A percentile compares a stretch with the other conserved stretches of the same genome.
phyloP scores from a whole-genome alignment of 2,113 vertebrate genomes.

The Limanda limanda region DNA sequence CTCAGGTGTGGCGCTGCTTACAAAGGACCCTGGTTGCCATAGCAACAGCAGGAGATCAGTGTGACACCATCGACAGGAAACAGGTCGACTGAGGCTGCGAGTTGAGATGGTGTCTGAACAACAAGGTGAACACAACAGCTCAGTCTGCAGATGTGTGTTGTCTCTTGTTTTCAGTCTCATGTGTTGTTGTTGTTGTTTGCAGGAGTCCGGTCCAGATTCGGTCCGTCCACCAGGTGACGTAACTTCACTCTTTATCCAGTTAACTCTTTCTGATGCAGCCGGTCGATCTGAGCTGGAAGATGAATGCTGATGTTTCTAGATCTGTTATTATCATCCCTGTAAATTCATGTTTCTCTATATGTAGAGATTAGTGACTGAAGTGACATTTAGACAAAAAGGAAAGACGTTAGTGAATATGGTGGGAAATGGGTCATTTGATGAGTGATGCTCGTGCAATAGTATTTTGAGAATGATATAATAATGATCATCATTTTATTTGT shows the following conservation, averaged over 20 bases:
- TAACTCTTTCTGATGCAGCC: too few relatives aligned
- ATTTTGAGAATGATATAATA: too few relatives aligned
- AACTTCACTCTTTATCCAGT: background rate
- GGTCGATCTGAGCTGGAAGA: too few relatives aligned
- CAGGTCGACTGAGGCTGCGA: background rate
- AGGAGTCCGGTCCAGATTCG: conserved; percentile 54
- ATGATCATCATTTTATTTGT: too few relatives aligned
- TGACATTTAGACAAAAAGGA: background rate
- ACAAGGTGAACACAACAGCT: conserved; percentile 44
- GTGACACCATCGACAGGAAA: conserved; percentile 11
- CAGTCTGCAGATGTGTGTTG: rapidly evolving
- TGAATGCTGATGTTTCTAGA: too few relatives aligned
- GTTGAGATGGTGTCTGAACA: conserved; percentile 59
- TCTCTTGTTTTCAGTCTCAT: background rate
- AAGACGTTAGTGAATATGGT: too few relatives aligned
- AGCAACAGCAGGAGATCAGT: conserved; percentile 54
- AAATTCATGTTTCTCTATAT: too few relatives aligned
- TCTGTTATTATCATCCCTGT: too few relatives aligned
- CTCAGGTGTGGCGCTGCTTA: conserved; percentile 55
- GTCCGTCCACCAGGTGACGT: conserved; percentile 71
- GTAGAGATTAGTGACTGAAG: background rate
- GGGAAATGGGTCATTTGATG: too few relatives aligned
- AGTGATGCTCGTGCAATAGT: too few relatives aligned
- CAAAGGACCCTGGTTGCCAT: conserved; percentile 54
- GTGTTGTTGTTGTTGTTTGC: background rate